phyloP scores from a whole-genome alignment of 2,888 invertebrate species.

The Halocaridina rubra region DNA sequence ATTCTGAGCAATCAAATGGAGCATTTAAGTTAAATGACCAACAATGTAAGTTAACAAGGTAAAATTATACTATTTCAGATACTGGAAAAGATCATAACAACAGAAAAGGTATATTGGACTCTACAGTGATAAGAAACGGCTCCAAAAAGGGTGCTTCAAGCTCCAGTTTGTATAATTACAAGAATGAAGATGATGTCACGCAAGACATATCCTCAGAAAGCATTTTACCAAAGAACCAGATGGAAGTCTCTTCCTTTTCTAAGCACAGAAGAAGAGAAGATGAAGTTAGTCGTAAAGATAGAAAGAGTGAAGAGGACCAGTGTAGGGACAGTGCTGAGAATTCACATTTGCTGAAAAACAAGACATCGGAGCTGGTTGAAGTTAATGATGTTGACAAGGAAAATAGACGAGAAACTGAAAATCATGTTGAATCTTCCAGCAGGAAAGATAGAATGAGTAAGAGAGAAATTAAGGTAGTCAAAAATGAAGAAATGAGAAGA shows the following conservation, averaged over 20 bases:
- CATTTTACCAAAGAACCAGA: conserved; percentile 26
- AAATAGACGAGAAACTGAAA: background rate
- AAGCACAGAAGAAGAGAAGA: background rate
- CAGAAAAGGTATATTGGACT: no score
- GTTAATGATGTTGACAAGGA: background rate
- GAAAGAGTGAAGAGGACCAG: background rate
- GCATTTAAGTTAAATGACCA: no score
- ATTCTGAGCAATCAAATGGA: no score
- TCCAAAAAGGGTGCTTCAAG: conserved; percentile 1
- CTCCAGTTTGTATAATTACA: background rate
- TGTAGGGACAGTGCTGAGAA: background rate
- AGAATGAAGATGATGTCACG: background rate
- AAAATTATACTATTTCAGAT: no score
- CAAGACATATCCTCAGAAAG: background rate
- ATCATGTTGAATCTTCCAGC: background rate
- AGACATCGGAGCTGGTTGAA: background rate
- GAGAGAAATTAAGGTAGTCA: background rate
- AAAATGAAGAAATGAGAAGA: background rate
- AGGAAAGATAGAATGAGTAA: background rate
- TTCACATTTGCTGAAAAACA: background rate
- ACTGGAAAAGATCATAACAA: background rate
- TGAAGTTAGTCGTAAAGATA: background rate
- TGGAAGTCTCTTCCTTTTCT: conserved; percentile 15
- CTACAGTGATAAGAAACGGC: no score
- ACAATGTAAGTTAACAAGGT: no score